Evolutionary conservation across 64 coral and sea anemone species (phyloP).

Genomic region (Orbicella faveolata): DNA sequence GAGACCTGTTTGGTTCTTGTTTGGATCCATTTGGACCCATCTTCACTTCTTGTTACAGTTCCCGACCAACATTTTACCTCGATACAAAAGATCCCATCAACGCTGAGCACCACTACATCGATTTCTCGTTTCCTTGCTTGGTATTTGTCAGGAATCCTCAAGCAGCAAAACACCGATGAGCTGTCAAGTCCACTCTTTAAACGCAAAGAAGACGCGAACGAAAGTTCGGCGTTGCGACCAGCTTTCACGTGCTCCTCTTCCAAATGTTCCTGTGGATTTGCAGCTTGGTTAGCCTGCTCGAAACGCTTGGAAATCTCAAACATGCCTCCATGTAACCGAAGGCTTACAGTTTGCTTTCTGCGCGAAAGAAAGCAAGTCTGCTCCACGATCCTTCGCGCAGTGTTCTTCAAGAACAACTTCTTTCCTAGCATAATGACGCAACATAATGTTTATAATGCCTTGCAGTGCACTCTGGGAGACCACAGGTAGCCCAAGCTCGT

Average conservation of each 20-base stretch:
- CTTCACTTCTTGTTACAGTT: conserved; percentile 53
- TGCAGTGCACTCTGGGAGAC: conserved; percentile 29
- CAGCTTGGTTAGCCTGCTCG: conserved; percentile 81
- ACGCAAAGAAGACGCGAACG: conserved; percentile 66
- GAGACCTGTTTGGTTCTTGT: conserved; percentile 69
- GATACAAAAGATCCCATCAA: conserved; percentile 81
- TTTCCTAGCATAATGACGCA: conserved; percentile 32
- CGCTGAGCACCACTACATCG: conserved; percentile 80
- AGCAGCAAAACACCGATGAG: conserved; percentile 88
- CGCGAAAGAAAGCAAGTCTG: background rate
- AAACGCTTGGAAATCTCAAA: conserved; percentile 85
- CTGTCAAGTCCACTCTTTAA: conserved; percentile 72
- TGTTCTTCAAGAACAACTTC: background rate
- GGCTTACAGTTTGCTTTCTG: background rate
- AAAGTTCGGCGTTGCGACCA: conserved; percentile 78
- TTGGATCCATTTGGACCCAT: conserved; percentile 81
- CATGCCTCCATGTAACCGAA: conserved; percentile 40
- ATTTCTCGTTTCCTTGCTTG: conserved; percentile 90
- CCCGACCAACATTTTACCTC: conserved; percentile 92
- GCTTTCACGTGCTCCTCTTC: conserved; percentile 88
- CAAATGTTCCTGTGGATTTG: conserved; percentile 81
- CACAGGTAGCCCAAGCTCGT: too few relatives aligned
- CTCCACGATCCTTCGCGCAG: background rate
- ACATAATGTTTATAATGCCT: conserved; percentile 37
- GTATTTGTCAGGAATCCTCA: conserved; percentile 88